phyloP scores from a whole-genome alignment of 2,888 invertebrate genomes.

The Nysson spinosus region DNA sequence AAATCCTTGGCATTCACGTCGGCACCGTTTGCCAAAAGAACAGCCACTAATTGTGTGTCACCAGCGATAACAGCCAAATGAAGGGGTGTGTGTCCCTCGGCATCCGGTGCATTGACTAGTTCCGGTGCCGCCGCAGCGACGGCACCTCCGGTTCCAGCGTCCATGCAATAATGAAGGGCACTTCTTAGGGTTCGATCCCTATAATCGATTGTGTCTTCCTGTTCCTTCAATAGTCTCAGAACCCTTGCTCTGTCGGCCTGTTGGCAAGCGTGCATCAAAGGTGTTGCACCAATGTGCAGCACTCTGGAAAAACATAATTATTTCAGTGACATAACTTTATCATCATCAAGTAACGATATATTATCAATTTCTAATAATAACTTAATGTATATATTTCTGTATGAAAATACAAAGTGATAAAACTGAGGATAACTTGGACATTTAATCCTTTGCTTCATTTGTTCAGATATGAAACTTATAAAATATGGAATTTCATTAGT shows the following conservation, averaged over 20 bases:
- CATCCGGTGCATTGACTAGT: slow-evolving; percentile 90
- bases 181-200: slow-evolving; percentile 91
- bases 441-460: no score
- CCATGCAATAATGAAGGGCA: slow-evolving; percentile 96
- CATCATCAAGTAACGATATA: no score
- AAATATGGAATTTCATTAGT: no score
- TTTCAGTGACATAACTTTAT: background rate
- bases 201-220: slow-evolving; percentile 83
- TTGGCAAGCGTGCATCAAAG: slow-evolving; percentile 95
- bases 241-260: slow-evolving; percentile 90
- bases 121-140: slow-evolving; percentile 92
- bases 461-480: no score
- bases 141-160: slow-evolving; percentile 80
- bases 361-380: no score
- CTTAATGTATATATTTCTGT: no score
- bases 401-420: no score
- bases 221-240: slow-evolving; percentile 84
- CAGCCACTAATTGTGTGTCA: slow-evolving; percentile 90
- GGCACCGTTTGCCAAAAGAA: slow-evolving; percentile 91
- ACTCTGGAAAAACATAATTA: slow-evolving; percentile 62
- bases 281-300: slow-evolving; percentile 83
- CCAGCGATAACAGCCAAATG: slow-evolving; percentile 97
- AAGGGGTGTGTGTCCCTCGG: slow-evolving; percentile 96
- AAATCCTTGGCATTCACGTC: slow-evolving; percentile 94
- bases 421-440: no score